Conservation (phyloP, 2,797 vertebrate genomes). For the Spea hammondii region DNA sequence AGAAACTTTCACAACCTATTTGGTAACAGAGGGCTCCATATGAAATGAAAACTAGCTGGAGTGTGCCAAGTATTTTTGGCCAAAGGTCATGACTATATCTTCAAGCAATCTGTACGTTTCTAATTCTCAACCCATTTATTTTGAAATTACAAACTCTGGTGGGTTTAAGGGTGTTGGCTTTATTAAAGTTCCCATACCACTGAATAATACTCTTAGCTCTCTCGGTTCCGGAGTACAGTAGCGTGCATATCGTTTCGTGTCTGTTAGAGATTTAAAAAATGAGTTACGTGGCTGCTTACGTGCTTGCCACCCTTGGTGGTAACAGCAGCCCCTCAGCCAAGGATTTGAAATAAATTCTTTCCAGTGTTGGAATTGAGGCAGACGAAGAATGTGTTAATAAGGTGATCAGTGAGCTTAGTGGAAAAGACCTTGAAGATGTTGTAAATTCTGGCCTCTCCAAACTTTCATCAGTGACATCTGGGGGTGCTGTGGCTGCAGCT, state of each 20-base stretch:
- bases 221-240: slow-evolving; percentile 61
- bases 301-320: slow-evolving; percentile 75
- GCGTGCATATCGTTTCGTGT: slow-evolving; percentile 85
- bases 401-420: slow-evolving; percentile 24
- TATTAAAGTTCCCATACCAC: too few relatives aligned
- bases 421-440: fast-evolving
- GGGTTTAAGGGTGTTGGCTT: too few relatives aligned
- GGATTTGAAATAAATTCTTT: slow-evolving; percentile 74
- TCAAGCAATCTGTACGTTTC: too few relatives aligned
- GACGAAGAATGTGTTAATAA: slow-evolving; percentile 74
- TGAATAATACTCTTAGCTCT: neutral
- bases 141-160: too few relatives aligned
- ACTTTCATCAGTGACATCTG: slow-evolving; percentile 80
- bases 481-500: slow-evolving; percentile 72
- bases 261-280: slow-evolving; percentile 82
- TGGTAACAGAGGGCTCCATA: too few relatives aligned
- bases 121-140: too few relatives aligned
- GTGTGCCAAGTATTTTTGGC: too few relatives aligned
- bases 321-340: slow-evolving; percentile 72
- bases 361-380: slow-evolving; percentile 73
- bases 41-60: too few relatives aligned
- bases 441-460: slow-evolving; percentile 67
- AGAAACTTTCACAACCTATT: too few relatives aligned
- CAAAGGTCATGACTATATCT: too few relatives aligned
- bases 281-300: slow-evolving; percentile 83